Evolutionary conservation across 2,888 invertebrate genomes (phyloP).

Genomic region (Athrips mouffetella): DNA sequence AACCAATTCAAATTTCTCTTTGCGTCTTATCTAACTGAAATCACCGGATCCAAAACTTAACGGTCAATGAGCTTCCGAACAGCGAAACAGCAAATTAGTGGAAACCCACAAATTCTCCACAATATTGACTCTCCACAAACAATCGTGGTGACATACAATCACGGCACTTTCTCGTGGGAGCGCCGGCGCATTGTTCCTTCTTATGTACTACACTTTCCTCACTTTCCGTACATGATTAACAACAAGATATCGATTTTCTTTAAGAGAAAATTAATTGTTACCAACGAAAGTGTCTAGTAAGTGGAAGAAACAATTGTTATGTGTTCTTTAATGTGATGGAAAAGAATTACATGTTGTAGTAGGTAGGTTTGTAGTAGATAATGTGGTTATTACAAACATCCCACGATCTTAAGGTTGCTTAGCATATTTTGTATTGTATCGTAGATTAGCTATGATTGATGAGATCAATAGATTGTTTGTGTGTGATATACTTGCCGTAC

Average conservation of each 20-base stretch:
- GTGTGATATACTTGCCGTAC: no score
- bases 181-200: background rate
- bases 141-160: background rate
- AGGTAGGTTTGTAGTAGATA: no score
- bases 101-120: background rate
- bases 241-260: slow-evolving; percentile 9
- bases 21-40: background rate
- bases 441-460: no score
- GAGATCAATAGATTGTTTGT: no score
- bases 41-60: background rate
- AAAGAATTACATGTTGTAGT: no score
- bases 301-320: background rate
- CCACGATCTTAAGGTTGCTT: no score
- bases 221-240: slow-evolving; percentile 1
- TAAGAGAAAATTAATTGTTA: slow-evolving; percentile 10
- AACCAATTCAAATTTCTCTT: background rate
- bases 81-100: slow-evolving; percentile 6
- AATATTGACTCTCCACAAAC: background rate
- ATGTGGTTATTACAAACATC: no score
- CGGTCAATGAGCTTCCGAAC: background rate
- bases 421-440: no score
- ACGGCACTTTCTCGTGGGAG: background rate
- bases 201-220: background rate
- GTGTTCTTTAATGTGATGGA: no score
- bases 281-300: slow-evolving; percentile 4